Base-by-base conservation (phyloP, 2,113 vertebrate genomes). In the Jacana jacana region DNA sequence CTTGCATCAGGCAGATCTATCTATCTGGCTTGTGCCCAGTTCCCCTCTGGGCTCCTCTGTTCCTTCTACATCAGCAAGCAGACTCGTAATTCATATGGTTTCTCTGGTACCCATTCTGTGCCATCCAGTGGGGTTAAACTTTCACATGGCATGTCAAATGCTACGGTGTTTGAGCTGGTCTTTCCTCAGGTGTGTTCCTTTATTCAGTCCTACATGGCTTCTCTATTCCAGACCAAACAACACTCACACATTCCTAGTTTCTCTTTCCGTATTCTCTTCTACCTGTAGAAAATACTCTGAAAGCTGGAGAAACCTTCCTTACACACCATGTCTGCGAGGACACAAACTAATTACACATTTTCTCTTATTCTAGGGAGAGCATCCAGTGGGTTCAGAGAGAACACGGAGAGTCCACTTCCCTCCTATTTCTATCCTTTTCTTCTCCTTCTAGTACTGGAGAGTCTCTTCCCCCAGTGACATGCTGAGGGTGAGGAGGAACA, bases 191-290 rank as follows among this genome's bases (percentile, higher is more conserved):
- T 70, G 48, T 64, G 5, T 75, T 75, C 46, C 13, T 46, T 73
- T n/a, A 28, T 35, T 88, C 84, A 73, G 7, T 57, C 31, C 86
- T 70, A 27, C 20, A 13, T 0, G 2, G 54, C 25, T 65, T 61
- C 55, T 42, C 48, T 72, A 17, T 65, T 82, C 55, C 66, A 86
- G 39, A 49, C 12, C 60, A 78, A 85, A 65, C 23, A 61, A 65
- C 0, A 0, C n/a, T 24, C 13, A 57, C 13, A 55, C 31, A 24
- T 9, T 30, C 52, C 11, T 22, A 30, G 7, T 27, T 85, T 64
- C 52, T 49, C 42, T 27, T 78, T 58, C 79, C 16, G 2, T 35
- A 77, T 35, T n/a, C 31, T 88, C 24, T 27, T 52, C 54, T 42
- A 82, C 5, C 10, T 3, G 3, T 27, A 58, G 20, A 60, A 75